phyloP scores from a whole-genome alignment of 2,113 vertebrate species.

The Mola mola region DNA sequence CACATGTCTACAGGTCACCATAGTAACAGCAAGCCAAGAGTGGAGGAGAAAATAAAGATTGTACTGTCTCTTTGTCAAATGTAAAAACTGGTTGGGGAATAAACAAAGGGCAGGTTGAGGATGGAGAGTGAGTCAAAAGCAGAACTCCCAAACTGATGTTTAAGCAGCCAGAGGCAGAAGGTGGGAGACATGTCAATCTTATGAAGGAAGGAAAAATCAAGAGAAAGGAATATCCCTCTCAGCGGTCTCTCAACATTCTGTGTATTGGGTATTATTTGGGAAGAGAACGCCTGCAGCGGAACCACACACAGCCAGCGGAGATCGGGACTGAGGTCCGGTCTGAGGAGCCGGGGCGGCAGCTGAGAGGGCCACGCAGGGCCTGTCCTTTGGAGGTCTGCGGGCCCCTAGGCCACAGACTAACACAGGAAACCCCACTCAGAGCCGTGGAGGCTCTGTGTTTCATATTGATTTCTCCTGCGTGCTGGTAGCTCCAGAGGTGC shows the following conservation, averaged over 20 bases:
- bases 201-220: conserved; percentile 60
- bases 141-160: conserved; percentile 58
- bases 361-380: conserved; percentile 66
- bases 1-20: conserved; percentile 53
- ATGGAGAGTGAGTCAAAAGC: conserved; percentile 69
- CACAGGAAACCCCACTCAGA: conserved; percentile 74
- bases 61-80: conserved; percentile 73
- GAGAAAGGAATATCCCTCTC: conserved; percentile 68
- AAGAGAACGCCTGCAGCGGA: conserved; percentile 69
- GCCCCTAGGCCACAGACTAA: conserved; percentile 74
- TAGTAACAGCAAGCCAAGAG: conserved; percentile 49
- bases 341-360: conserved; percentile 59
- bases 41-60: conserved; percentile 66
- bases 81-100: conserved; percentile 68
- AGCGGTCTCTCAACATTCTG: conserved; percentile 58
- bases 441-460: conserved; percentile 67
- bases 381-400: conserved; percentile 77
- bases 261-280: conserved; percentile 64
- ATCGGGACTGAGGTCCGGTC: conserved; percentile 62
- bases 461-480: conserved; percentile 80
- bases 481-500: conserved; percentile 77
- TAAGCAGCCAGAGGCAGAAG: conserved; percentile 68
- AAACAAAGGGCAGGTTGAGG: conserved; percentile 55
- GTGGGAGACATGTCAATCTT: conserved; percentile 74
- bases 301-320: conserved; percentile 77